Evolutionary conservation across 2,797 vertebrate genomes (phyloP), one percentile per base, ranked within the genome.

Genomic region (Loris lydekkerianus): DNA sequence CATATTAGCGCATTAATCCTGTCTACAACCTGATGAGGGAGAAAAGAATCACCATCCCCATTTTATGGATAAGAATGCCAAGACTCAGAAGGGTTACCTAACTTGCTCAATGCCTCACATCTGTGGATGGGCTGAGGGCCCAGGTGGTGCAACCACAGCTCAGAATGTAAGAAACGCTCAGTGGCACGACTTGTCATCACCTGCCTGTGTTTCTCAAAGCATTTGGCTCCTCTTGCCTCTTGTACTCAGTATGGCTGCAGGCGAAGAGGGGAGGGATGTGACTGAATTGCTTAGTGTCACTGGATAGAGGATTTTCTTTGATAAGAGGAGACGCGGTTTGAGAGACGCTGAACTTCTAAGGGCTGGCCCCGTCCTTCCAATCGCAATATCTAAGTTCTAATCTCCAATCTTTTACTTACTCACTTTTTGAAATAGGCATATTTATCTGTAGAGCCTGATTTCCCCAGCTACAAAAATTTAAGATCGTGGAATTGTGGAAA

Each of bases 351-450:
- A 83, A 81, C 37, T 86, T 89, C 34, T 93, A 70, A 65, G 40
- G 60, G 70, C 29, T 49, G 20, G 18, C 20, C 23, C 63, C n/a
- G 2, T 29, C 37, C 31, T 85, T 37, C 90, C 14, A 90, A 77
- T 84, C 70, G n/a, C n/a, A 67, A 1, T 67, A 76, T 92, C 75
- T 84, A 37, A 88, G 94, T 86, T 88, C 75, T 58, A n/a, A 96
- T 84, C 37, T 80, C 46, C 4, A 89, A 49, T 53, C 15, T 93
- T 84, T 46, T 72, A 20, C 76, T 61, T 89, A 70, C 49, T 96
- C 31, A 43, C 10, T 37, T 84, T 89, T 94, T 58, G 70, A 53
- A 65, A 37, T 67, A 82, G 65, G 23, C 21, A 2, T 60, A 60
- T 63, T 63, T 77, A 34, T 77, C 63, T 92, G 20, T 29, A 67